These are phyloP conservation scores for Malthinus seriepunctatus DNA, from an alignment of 2,888 invertebrate genomes.

Conservation along the genomic window DNA sequence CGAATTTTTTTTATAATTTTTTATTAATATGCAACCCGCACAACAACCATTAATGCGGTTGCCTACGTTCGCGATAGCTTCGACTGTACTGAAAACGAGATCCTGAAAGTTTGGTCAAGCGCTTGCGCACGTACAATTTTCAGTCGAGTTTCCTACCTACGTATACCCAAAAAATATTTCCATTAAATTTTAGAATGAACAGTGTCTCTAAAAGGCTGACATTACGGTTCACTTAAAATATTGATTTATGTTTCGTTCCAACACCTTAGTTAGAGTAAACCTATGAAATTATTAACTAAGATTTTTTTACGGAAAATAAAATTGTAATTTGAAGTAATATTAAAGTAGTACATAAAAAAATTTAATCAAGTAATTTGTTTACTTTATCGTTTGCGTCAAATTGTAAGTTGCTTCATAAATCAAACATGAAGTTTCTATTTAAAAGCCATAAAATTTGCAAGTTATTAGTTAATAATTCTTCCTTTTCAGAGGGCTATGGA, in stretches of 20 bases:
- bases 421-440: too few relatives aligned
- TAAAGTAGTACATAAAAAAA: too few relatives aligned
- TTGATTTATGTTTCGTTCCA: constrained; percentile 18
- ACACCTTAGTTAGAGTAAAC: background rate
- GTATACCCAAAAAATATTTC: constrained; percentile 17
- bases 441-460: too few relatives aligned
- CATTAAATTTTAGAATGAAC: constrained; percentile 27
- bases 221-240: constrained; percentile 19
- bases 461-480: too few relatives aligned
- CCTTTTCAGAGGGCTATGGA: too few relatives aligned
- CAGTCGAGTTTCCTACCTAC: constrained; percentile 17
- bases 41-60: constrained; percentile 9
- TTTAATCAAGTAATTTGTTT: too few relatives aligned
- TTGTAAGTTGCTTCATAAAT: too few relatives aligned
- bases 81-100: constrained; percentile 22
- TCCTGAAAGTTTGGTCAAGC: constrained; percentile 10
- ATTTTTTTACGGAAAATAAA: too few relatives aligned
- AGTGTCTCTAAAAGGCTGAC: constrained; percentile 18
- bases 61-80: constrained; percentile 25
- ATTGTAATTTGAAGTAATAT: too few relatives aligned
- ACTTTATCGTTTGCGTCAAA: too few relatives aligned
- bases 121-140: constrained; percentile 13
- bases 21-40: constrained; percentile 21
- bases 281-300: too few relatives aligned
- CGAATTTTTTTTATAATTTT: background rate